These are phyloP conservation scores for Saimiri boliviensis DNA, from an alignment of 2,113 vertebrate genomes.

Conservation along the genomic window DNA sequence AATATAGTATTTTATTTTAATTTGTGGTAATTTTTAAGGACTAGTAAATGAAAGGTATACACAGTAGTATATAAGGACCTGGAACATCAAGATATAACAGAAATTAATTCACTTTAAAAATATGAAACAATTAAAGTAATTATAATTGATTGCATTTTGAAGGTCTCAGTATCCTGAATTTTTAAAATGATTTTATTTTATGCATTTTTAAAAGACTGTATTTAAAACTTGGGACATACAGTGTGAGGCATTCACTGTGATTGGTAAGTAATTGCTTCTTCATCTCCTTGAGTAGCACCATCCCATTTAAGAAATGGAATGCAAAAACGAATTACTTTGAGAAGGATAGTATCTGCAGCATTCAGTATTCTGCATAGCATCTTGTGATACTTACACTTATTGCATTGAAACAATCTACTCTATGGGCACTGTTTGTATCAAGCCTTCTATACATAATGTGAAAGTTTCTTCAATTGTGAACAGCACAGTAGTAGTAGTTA, in stretches of 20 bases:
- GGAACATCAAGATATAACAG: background rate
- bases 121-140: background rate
- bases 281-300: conserved; percentile 61
- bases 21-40: background rate
- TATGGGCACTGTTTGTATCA: conserved; percentile 80
- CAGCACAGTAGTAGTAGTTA: conserved; percentile 85
- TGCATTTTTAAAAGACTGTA: conserved; percentile 11
- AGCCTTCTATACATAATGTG: conserved; percentile 79
- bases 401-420: conserved; percentile 70
- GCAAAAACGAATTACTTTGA: conserved; percentile 67
- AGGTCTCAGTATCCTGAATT: background rate
- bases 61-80: background rate
- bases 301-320: conserved; percentile 78
- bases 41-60: background rate
- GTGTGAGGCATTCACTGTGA: conserved; percentile 43
- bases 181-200: background rate
- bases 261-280: conserved; percentile 77
- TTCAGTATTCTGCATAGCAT: conserved; percentile 76
- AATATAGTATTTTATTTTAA: background rate
- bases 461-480: conserved; percentile 85
- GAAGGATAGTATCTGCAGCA: conserved; percentile 57
- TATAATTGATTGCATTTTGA: background rate
- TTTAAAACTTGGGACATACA: conserved; percentile 61
- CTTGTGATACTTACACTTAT: conserved; percentile 79
- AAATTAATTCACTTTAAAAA: background rate